phyloP scores from a whole-genome alignment of 2,888 invertebrate species.

The Cephus pulcher region DNA sequence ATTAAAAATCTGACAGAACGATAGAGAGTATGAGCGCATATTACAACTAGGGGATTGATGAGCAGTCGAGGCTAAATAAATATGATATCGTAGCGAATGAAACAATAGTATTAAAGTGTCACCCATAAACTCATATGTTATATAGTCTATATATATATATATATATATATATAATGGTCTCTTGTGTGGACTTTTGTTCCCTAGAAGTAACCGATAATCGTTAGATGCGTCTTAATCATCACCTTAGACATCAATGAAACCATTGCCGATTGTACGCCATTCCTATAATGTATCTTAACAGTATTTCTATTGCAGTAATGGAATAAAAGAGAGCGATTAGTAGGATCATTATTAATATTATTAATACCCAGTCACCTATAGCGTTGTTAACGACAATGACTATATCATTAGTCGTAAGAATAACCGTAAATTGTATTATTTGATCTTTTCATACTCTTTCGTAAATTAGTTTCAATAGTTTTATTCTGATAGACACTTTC shows the following conservation, averaged over 20 bases:
- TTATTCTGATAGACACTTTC: not conserved
- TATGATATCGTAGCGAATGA: conserved; percentile 12
- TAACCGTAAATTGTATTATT: conserved; percentile 13
- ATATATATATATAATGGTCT: not conserved
- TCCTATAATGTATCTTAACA: conserved; percentile 63
- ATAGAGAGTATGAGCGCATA: not conserved
- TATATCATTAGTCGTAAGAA: not conserved
- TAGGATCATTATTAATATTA: conserved; percentile 25
- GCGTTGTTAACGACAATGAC: not conserved
- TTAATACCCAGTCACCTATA: not conserved
- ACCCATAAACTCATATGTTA: conserved; percentile 1
- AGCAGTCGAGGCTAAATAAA: conserved; percentile 18
- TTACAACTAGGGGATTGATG: not conserved
- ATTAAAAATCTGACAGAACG: not conserved
- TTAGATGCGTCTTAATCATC: conserved; percentile 27
- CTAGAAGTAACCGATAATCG: not conserved
- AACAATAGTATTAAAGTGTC: conserved; percentile 42
- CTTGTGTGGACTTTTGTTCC: not conserved
- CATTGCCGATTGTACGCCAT: conserved; percentile 57
- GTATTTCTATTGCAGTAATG: conserved; percentile 60
- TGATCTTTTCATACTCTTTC: conserved; percentile 7
- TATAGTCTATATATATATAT: not conserved
- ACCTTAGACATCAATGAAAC: conserved; percentile 29
- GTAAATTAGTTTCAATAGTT: not conserved
- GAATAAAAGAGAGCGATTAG: conserved; percentile 55